Conservation (phyloP, 2,113 vertebrate species). For the Corydoras maculifer region DNA sequence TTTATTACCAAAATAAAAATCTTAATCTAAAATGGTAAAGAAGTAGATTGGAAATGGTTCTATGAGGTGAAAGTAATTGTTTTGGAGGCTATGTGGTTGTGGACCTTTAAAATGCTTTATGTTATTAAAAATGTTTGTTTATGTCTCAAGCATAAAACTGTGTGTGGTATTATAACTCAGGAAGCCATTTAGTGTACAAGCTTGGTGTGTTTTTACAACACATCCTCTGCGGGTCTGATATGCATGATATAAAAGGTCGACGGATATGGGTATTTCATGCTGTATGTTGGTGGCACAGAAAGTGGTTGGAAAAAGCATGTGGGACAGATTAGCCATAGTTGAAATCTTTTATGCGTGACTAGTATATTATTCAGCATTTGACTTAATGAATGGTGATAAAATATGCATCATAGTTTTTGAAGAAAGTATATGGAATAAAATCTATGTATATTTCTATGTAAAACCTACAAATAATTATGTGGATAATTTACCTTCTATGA, state of each 20-base stretch:
- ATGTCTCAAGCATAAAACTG: too few species aligned
- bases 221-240: not conserved
- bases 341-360: not conserved
- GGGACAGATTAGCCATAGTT: slow-evolving; percentile 6
- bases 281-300: not conserved
- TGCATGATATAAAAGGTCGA: not conserved
- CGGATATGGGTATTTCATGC: not conserved
- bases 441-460: too few species aligned
- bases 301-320: slow-evolving; percentile 17
- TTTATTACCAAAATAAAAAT: not conserved
- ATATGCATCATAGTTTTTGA: too few species aligned
- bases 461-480: too few species aligned
- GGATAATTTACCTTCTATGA: too few species aligned
- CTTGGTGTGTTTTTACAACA: slow-evolving; percentile 20
- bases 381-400: too few species aligned
- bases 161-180: not conserved
- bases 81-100: too few species aligned
- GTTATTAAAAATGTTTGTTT: too few species aligned
- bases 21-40: not conserved
- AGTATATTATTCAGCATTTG: not conserved
- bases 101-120: too few species aligned
- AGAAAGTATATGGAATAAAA: too few species aligned
- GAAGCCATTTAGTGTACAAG: slow-evolving; percentile 10
- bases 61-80: too few species aligned
- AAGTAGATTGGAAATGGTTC: not conserved